A percentile compares a stretch with the other conserved stretches of the same genome.
Evolutionary conservation across 2,797 vertebrate species (phyloP).

Genomic region (Pelodytes ibericus): DNA sequence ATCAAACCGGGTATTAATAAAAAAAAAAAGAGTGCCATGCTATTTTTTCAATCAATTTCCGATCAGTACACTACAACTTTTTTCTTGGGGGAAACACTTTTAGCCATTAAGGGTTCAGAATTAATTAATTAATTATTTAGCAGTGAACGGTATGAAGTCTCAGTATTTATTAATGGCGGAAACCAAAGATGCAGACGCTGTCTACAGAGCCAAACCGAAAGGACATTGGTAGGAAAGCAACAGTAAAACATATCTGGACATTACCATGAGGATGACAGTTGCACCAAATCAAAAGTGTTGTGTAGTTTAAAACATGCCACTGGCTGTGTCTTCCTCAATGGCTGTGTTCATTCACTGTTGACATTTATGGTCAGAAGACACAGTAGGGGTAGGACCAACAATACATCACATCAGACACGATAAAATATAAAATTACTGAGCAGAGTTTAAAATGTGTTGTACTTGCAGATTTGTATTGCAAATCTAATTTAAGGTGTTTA

Average conservation of each 20-base stretch:
- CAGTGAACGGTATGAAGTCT: not conserved
- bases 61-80: too few relatives aligned
- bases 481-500: not conserved
- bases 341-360: conserved; percentile 51
- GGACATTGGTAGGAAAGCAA: conserved; percentile 35
- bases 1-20: too few relatives aligned
- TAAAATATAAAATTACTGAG: conserved; percentile 19
- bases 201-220: conserved; percentile 31
- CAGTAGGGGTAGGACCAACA: conserved; percentile 26
- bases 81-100: too few relatives aligned
- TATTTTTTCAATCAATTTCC: too few relatives aligned
- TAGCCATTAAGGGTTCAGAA: not conserved
- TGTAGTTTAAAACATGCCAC: conserved; percentile 51
- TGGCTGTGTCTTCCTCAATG: conserved; percentile 52
- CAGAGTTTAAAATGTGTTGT: conserved; percentile 26
- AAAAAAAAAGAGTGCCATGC: not conserved
- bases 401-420: conserved; percentile 35
- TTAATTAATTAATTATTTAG: not conserved
- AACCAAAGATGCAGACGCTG: conserved; percentile 4
- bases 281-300: conserved; percentile 52
- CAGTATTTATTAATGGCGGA: conserved; percentile 32
- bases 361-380: conserved; percentile 49
- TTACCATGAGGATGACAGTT: conserved; percentile 47
- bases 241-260: conserved; percentile 43
- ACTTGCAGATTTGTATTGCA: not conserved